Percentiles rank a stretch among this genome's conserved stretches.
These are phyloP conservation scores for Hedya salicella DNA, from an alignment of 2,888 invertebrate genomes.

Conservation along the genomic window DNA sequence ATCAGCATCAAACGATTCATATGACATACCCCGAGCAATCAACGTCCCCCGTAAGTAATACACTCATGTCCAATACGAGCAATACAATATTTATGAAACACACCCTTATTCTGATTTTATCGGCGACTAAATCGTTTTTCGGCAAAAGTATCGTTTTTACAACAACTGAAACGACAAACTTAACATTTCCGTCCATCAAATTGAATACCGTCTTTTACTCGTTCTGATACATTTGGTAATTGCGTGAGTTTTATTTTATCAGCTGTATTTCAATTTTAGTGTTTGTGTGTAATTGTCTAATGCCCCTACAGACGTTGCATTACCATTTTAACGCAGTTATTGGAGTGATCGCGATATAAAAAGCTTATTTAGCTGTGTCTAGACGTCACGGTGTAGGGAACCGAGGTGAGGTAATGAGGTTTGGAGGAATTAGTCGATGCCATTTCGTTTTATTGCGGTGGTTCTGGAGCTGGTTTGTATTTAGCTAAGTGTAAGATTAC, in stretches of 20 bases:
- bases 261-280: background rate
- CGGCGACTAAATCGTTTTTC: constrained; percentile 63
- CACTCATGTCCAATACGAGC: constrained; percentile 32
- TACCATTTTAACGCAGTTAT: constrained; percentile 77
- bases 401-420: constrained; percentile 38
- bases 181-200: constrained; percentile 12
- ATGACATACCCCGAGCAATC: constrained; percentile 19
- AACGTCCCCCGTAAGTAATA: constrained; percentile 27
- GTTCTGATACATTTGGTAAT: background rate
- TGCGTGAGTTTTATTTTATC: background rate
- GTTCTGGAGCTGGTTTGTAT: constrained; percentile 9
- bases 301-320: constrained; percentile 68
- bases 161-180: constrained; percentile 51
- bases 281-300: constrained; percentile 67
- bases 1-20: constrained; percentile 20
- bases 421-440: constrained; percentile 28
- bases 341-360: constrained; percentile 70
- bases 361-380: constrained; percentile 74
- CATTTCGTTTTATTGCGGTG: constrained; percentile 37
- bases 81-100: constrained; percentile 43
- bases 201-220: background rate
- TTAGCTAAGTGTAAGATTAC: constrained; percentile 1
- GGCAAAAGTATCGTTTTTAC: constrained; percentile 67
- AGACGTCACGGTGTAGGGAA: constrained; percentile 67
- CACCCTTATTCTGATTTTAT: constrained; percentile 66